Conservation (phyloP, 2,888 invertebrate genomes). For the Corythucha ciliata region DNA sequence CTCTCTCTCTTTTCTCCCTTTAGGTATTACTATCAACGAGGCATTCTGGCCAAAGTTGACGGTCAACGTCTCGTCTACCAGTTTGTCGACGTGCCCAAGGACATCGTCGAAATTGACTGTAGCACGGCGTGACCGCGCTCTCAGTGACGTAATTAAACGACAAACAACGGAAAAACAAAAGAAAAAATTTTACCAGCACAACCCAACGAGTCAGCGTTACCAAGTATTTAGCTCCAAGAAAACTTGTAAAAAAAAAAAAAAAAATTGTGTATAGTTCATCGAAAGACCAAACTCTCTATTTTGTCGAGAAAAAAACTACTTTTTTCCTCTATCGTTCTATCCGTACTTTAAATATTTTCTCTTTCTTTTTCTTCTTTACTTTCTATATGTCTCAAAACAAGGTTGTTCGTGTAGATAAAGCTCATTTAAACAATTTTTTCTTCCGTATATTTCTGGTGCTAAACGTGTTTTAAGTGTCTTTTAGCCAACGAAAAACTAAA, state of each 20-base stretch:
- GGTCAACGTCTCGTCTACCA: constrained; percentile 98
- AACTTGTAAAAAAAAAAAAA: neutral
- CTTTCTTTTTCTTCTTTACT: neutral
- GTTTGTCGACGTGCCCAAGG: constrained; percentile 98
- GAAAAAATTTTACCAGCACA: constrained; percentile 13
- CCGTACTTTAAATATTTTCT: neutral
- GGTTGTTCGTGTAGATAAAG: too few species aligned
- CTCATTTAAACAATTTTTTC: too few species aligned
- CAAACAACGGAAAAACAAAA: neutral
- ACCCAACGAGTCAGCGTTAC: constrained; percentile 26
- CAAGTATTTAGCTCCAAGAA: neutral
- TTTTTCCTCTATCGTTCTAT: neutral
- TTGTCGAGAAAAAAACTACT: too few species aligned
- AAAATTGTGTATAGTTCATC: constrained; percentile 2
- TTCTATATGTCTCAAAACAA: too few species aligned
- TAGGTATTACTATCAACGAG: constrained; percentile 95
- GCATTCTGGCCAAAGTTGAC: constrained; percentile 97
- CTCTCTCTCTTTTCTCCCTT: constrained; percentile 5
- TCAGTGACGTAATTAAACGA: neutral
- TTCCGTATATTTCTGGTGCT: too few species aligned
- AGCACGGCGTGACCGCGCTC: constrained; percentile 60
- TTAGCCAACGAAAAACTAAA: constrained; percentile 32
- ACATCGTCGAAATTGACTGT: constrained; percentile 95
- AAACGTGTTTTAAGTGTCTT: constrained; percentile 33
- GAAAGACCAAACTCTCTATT: too few species aligned